phyloP scores from a whole-genome alignment of 2,797 vertebrate species.

The Cephalopachus bancanus region DNA sequence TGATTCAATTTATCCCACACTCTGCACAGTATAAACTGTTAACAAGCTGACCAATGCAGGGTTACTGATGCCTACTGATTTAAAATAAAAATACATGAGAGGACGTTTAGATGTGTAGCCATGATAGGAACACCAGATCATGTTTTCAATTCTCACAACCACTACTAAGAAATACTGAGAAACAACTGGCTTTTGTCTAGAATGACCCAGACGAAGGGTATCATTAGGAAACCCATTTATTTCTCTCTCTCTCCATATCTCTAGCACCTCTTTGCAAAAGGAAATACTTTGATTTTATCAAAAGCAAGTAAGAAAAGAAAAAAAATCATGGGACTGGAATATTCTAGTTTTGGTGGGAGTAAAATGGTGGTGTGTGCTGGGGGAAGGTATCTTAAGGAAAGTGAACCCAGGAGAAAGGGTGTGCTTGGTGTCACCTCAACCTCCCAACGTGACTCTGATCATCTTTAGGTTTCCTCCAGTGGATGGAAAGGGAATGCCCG shows the following conservation, averaged over 20 bases:
- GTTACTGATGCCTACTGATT: neutral
- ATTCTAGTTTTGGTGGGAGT: neutral
- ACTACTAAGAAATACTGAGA: neutral
- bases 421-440: neutral
- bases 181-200: neutral
- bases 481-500: neutral
- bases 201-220: neutral
- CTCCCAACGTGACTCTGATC: neutral
- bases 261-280: neutral
- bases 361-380: neutral
- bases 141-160: neutral
- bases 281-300: neutral
- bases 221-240: neutral
- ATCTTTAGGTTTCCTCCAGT: neutral
- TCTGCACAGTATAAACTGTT: neutral
- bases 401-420: neutral
- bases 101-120: neutral
- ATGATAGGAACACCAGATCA: neutral
- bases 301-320: constrained; percentile 13
- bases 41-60: neutral
- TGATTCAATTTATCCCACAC: neutral
- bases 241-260: neutral
- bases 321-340: neutral
- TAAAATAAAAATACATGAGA: neutral
- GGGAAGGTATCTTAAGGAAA: neutral